Evolutionary conservation across 2,113 vertebrate species (phyloP), one percentile per base, ranked within the genome.

Genomic region (Colaptes auratus): DNA sequence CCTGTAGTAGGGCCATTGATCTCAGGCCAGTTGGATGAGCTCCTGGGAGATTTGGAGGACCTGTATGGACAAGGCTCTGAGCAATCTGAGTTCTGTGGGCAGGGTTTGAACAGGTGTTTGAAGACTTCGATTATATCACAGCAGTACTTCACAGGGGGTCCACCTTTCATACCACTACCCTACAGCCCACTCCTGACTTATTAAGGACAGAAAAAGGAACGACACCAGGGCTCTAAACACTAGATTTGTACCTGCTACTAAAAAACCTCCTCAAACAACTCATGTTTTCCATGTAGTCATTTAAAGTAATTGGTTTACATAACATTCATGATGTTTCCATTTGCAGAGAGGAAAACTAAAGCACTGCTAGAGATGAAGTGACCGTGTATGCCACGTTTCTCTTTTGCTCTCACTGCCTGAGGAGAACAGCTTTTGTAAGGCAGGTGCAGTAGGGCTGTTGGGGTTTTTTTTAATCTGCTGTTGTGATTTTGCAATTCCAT

Each of bases 121-220:
- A 79, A 76, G 6, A n/a, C 27, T 58, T 5, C 2, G 21, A 10
- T 12, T 67, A 19, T 53, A 27, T 72, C 46, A 61, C 42, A 30
- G 30, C 0, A 0, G 28, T 21, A 48, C 10, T 36, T 50, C 20
- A 60, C 33, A 42, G 35, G 39, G 10, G 5, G 5, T 30, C 74
- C 16, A 13, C 5, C 16, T 50, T 59, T 61, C 25, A 11, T 3
- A 20, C 31, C 33, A 7, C 13, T 21, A 39, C 5, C 9, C 27
- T 66, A 13, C 16, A 53, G 6, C 6, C 5, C 4, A 33, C 5
- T 72, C 18, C 11, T 55, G 44, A 53, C 13, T 71, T 21, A 4
- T 30, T 76, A 58, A 82, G 15, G 30, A 53, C 10, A 50, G 46
- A 46, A 78, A 79, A 42, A 50, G 9, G 25, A 79, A 67, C 53